These are phyloP conservation scores for Idaea biselata DNA, from an alignment of 2,888 invertebrate genomes.

Conservation along the genomic window DNA sequence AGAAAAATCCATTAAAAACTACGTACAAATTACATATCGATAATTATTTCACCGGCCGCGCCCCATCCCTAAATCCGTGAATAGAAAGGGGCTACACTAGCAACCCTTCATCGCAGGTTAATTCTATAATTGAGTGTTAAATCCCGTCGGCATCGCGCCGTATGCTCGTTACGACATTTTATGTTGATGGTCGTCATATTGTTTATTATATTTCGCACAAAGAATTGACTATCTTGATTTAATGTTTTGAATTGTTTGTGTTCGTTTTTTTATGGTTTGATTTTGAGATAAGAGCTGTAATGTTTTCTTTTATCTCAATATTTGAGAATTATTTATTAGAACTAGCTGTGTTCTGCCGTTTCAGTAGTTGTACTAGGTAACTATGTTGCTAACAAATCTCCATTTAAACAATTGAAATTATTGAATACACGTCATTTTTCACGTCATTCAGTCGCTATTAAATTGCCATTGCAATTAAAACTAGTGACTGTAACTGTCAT, in stretches of 20 bases:
- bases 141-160: constrained; percentile 65
- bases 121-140: constrained; percentile 80
- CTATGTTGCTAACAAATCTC: no score
- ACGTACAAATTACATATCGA: constrained; percentile 5
- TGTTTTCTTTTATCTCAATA: not conserved
- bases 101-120: constrained; percentile 74
- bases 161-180: constrained; percentile 70
- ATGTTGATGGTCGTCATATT: constrained; percentile 23
- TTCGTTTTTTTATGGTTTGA: not conserved
- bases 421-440: no score
- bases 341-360: no score
- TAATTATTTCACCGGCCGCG: constrained; percentile 8
- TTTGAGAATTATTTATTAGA: no score
- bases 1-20: no score
- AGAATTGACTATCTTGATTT: not conserved
- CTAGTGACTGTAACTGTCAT: no score
- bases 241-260: not conserved
- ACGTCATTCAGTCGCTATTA: no score
- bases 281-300: not conserved
- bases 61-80: constrained; percentile 39
- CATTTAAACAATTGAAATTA: no score
- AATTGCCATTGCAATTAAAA: no score
- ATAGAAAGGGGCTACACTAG: constrained; percentile 45
- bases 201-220: constrained; percentile 3
- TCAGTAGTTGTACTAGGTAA: no score